Conservation (phyloP, 2,888 invertebrate genomes). For the Brassicogethes aeneus region DNA sequence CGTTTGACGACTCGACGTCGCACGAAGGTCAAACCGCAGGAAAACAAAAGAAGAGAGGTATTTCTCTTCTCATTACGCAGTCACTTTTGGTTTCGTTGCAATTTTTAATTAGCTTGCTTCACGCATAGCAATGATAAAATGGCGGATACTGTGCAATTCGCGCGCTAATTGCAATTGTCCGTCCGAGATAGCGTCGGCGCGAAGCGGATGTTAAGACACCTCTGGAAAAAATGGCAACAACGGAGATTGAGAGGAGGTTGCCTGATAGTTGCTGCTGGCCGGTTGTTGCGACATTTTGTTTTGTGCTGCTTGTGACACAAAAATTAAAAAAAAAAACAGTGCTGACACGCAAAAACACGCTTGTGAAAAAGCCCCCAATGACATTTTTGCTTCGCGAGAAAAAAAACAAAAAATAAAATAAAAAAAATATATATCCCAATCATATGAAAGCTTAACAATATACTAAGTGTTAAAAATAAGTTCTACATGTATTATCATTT, state of each 20-base stretch:
- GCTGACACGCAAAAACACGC: constrained; percentile 2
- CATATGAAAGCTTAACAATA: not conserved
- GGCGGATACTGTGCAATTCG: constrained; percentile 30
- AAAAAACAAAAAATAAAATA: no score
- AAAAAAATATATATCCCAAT: not conserved
- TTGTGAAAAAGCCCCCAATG: constrained; percentile 9
- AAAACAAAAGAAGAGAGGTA: constrained; percentile 25
- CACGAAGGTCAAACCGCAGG: constrained; percentile 26
- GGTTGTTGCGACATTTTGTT: constrained; percentile 15
- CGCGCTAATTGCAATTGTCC: constrained; percentile 24
- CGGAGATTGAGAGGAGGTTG: not conserved
- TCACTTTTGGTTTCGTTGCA: constrained; percentile 34
- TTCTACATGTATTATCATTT: not conserved
- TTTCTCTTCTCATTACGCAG: constrained; percentile 33
- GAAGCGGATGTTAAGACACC: constrained; percentile 22
- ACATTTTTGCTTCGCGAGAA: no score
- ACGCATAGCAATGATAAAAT: constrained; percentile 32
- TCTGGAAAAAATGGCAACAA: no score
- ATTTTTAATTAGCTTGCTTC: constrained; percentile 35
- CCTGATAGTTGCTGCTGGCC: not conserved
- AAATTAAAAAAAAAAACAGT: constrained; percentile 7
- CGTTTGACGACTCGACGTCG: no score
- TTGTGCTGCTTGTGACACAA: constrained; percentile 10
- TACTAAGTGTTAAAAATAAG: not conserved
- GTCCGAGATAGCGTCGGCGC: constrained; percentile 18